Evolutionary conservation across 2,888 invertebrate genomes (phyloP).

Genomic region (Odontothrips loti): DNA sequence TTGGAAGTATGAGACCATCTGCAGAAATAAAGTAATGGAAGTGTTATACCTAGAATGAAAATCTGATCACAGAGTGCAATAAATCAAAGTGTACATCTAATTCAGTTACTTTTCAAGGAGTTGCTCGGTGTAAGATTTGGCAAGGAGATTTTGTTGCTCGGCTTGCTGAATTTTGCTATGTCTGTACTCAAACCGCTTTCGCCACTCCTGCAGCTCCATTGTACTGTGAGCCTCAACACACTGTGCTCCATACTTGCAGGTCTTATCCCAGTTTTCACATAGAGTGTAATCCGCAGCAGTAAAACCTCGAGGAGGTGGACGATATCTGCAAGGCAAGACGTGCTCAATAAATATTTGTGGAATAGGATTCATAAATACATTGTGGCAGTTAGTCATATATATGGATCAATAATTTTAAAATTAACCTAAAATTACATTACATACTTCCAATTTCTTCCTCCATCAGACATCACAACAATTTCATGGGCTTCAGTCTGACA

Average conservation of each 20-base stretch:
- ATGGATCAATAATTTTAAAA: background rate
- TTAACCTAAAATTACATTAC: conserved; percentile 47
- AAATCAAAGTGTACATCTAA: background rate
- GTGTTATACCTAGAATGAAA: background rate
- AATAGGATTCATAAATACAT: background rate
- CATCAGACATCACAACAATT: conserved; percentile 64
- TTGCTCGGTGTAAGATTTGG: conserved; percentile 57
- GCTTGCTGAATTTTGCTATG: conserved; percentile 60
- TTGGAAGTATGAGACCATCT: conserved; percentile 57
- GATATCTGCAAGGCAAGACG: conserved; percentile 44
- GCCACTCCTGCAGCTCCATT: conserved; percentile 69
- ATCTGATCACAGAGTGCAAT: background rate
- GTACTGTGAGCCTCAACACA: conserved; percentile 71
- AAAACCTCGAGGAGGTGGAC: conserved; percentile 65
- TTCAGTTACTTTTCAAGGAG: conserved; percentile 54
- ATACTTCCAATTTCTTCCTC: conserved; percentile 64
- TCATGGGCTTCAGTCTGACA: conserved; percentile 62
- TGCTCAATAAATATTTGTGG: background rate
- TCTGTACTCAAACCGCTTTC: conserved; percentile 63
- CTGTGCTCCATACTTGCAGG: conserved; percentile 64
- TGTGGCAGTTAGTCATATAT: background rate
- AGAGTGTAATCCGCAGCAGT: conserved; percentile 60
- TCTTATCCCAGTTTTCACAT: conserved; percentile 54
- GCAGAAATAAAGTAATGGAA: background rate
- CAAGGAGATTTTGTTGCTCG: conserved; percentile 64